Base-by-base conservation (phyloP, 2,888 invertebrate species). In the Drosophila prolongata region DNA sequence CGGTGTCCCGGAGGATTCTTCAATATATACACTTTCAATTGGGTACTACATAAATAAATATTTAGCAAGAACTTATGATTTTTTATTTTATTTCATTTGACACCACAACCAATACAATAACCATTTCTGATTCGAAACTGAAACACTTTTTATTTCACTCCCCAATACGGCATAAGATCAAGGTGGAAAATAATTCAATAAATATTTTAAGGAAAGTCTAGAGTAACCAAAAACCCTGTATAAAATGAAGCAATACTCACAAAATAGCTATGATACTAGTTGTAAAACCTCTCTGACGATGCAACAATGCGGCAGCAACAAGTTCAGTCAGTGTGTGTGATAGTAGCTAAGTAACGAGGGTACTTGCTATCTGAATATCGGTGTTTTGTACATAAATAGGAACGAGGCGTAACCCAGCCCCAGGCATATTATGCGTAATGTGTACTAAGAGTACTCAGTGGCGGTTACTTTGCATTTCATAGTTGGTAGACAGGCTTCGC, bases 241-340 rank as follows among this genome's bases (percentile, higher is more conserved):
- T 80, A 87, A 90, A 90, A 89, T 79, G 76, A 90, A 88, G 87
- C 87, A 90, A 90, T 89, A 90, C 90, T 90, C 90, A 90, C 90
- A 90, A 90, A 90, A 90, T 90, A 90, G 90, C 90, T 90, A 90
- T 90, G 90, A 90, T 90, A 90, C 87, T 90, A 90, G 90, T 77
- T 79, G 79, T 81, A 80, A 87, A 80, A 77, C 73, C 71, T 66
- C 34, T 64, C 71, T 71, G 70, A 70, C 70, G 71, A 44, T 40
- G 72, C 54, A 59, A 46, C 49, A 69, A 54, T 69, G 70, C 61
- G 66, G 38, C 44, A 64, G 73, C 70, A 56, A 56, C 71, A 71
- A 49, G 71, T 65, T 64, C 73, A 47, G 69, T 74, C 64, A 70
- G 62, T 61, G 76, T 75, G 88, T 89, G 88, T 89, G 90, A 90